Percentiles rank a stretch among this genome's conserved stretches.
phyloP scores from a whole-genome alignment of 1,140 invertebrate species.

The Conus betulinus region DNA sequence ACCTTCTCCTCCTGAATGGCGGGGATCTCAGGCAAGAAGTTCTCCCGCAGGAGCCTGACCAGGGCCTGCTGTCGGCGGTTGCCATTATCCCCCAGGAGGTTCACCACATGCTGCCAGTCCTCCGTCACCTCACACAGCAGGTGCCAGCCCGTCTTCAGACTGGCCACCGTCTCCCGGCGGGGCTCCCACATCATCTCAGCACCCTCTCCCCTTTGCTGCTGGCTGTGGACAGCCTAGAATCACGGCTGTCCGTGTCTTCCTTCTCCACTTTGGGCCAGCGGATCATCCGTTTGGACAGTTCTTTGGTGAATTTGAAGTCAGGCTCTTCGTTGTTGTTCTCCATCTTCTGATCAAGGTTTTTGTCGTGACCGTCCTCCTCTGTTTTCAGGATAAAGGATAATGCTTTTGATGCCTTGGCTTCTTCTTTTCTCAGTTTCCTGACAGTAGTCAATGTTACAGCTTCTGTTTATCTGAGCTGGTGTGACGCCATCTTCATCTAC shows the following conservation, averaged over 20 bases:
- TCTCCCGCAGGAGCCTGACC: slow-evolving; percentile 85
- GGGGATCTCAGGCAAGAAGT: slow-evolving; percentile 94
- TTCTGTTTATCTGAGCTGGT: background rate
- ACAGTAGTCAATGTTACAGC: background rate
- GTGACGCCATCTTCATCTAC: background rate
- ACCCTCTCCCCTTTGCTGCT: background rate
- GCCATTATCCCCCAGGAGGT: slow-evolving; percentile 87
- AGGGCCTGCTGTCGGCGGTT: slow-evolving; percentile 76
- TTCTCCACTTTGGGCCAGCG: background rate
- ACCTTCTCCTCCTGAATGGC: slow-evolving; percentile 93
- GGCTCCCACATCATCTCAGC: background rate
- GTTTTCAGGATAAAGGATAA: too few species aligned
- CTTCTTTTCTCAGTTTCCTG: background rate
- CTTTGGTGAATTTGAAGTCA: too few species aligned
- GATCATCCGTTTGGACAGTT: too few species aligned
- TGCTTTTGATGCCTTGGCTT: background rate
- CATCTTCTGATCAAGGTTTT: background rate
- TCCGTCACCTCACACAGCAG: slow-evolving; percentile 92
- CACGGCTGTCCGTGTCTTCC: slow-evolving; percentile 1
- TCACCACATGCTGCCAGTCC: slow-evolving; percentile 90
- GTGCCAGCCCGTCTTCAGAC: slow-evolving; percentile 81
- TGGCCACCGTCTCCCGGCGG: background rate
- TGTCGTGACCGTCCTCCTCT: background rate
- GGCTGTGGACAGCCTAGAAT: background rate
- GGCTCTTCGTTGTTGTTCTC: too few species aligned